A percentile compares a stretch with the other conserved stretches of the same genome.
phyloP scores from a whole-genome alignment of 2,888 invertebrate species.

The Troides oblongomaculatus region DNA sequence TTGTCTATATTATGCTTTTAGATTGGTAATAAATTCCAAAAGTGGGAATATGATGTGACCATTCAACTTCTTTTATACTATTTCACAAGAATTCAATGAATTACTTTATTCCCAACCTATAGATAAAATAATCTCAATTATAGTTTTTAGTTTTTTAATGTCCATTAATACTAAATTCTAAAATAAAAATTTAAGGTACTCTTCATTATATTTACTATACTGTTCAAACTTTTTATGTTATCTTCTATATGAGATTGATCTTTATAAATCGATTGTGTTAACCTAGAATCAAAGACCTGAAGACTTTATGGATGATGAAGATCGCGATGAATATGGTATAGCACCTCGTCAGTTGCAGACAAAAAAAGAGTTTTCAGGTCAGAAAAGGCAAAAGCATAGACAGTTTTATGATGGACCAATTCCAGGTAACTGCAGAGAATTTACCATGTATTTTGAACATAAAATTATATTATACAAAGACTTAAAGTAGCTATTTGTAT shows the following conservation, averaged over 20 bases:
- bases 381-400: slow-evolving; percentile 51
- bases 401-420: slow-evolving; percentile 71
- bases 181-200: no score
- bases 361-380: slow-evolving; percentile 85
- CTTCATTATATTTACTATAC: no score
- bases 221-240: no score
- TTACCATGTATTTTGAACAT: neutral
- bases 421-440: slow-evolving; percentile 53
- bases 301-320: slow-evolving; percentile 99
- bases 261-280: neutral
- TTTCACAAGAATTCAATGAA: no score
- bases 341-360: slow-evolving; percentile 93
- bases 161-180: neutral
- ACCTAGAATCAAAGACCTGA: slow-evolving; percentile 84
- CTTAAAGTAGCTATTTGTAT: neutral
- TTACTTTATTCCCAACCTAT: no score
- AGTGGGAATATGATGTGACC: no score
- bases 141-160: no score
- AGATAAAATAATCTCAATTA: no score
- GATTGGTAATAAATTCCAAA: neutral
- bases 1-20: neutral
- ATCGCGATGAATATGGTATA: slow-evolving; percentile 96
- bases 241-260: no score
- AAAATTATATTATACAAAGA: neutral
- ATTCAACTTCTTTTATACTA: no score